phyloP scores from a whole-genome alignment of 2,797 vertebrate genomes.

The Peromyscus melanophrys region DNA sequence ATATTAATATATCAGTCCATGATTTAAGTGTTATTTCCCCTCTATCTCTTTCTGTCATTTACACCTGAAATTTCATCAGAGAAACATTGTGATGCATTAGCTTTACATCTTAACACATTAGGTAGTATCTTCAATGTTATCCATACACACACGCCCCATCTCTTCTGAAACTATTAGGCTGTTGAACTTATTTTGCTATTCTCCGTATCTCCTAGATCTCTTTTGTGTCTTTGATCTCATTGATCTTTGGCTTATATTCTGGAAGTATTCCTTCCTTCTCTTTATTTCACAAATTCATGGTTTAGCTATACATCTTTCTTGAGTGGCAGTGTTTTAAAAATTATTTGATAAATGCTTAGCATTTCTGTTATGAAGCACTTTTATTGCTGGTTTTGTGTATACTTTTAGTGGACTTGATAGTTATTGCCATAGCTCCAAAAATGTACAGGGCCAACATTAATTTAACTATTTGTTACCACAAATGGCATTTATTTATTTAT shows the following conservation, averaged over 20 bases:
- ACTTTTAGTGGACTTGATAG: background rate
- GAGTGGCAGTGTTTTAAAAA: background rate
- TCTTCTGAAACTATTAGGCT: conserved; percentile 10
- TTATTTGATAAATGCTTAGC: conserved; percentile 19
- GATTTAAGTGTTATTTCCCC: background rate
- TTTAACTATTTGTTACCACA: background rate
- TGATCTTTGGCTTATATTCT: background rate
- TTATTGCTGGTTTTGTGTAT: background rate
- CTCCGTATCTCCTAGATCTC: background rate
- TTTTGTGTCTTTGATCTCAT: background rate
- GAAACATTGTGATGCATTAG: background rate
- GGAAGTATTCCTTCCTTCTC: background rate
- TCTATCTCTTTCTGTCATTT: background rate
- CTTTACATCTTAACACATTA: background rate
- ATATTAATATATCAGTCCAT: background rate
- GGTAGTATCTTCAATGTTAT: background rate
- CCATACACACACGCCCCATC: background rate
- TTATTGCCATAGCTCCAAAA: conserved; percentile 18
- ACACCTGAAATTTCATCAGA: conserved; percentile 50
- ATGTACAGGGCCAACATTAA: conserved; percentile 6
- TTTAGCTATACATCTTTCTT: background rate
- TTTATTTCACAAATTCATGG: conserved; percentile 20
- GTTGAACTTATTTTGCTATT: background rate
- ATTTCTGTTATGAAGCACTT: background rate
- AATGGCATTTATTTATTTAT: background rate